phyloP scores from a whole-genome alignment of 2,888 invertebrate genomes.

The Euclidia mi region DNA sequence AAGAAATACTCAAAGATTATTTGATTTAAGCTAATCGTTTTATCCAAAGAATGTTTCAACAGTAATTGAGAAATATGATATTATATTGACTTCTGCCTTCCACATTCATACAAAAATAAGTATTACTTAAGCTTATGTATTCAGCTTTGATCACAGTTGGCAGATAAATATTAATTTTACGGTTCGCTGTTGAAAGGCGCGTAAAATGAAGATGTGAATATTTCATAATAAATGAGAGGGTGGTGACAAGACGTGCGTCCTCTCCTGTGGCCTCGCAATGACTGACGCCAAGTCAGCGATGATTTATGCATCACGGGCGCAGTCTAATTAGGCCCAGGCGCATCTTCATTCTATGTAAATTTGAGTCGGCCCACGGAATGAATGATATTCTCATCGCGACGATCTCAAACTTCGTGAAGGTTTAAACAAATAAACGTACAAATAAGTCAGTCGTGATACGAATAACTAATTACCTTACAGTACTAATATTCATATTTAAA shows the following conservation, averaged over 20 bases:
- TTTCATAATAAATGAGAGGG: slow-evolving; percentile 53
- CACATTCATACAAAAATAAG: not conserved
- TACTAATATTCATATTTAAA: slow-evolving; percentile 32
- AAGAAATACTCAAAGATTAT: too few species aligned
- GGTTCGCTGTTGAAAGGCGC: slow-evolving; percentile 39
- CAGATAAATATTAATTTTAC: slow-evolving; percentile 42
- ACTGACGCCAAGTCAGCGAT: slow-evolving; percentile 70
- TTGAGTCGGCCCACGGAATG: slow-evolving; percentile 58
- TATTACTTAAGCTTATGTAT: slow-evolving; percentile 2
- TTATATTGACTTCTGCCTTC: slow-evolving; percentile 6
- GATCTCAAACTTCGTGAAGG: slow-evolving; percentile 60
- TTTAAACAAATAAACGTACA: slow-evolving; percentile 61
- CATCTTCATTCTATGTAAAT: slow-evolving; percentile 83
- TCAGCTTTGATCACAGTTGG: slow-evolving; percentile 38
- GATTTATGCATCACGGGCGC: slow-evolving; percentile 75
- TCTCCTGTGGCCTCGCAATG: slow-evolving; percentile 53
- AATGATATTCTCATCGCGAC: slow-evolving; percentile 64
- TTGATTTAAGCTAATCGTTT: too few species aligned
- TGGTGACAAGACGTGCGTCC: slow-evolving; percentile 50
- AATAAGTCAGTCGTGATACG: slow-evolving; percentile 51
- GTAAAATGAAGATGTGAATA: slow-evolving; percentile 48
- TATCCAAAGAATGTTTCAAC: too few species aligned
- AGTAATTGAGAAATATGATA: not conserved
- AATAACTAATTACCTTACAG: slow-evolving; percentile 50
- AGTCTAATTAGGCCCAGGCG: slow-evolving; percentile 80